Conservation (phyloP, 2,797 vertebrate genomes). For the Sebastiscus albofasciatus region DNA sequence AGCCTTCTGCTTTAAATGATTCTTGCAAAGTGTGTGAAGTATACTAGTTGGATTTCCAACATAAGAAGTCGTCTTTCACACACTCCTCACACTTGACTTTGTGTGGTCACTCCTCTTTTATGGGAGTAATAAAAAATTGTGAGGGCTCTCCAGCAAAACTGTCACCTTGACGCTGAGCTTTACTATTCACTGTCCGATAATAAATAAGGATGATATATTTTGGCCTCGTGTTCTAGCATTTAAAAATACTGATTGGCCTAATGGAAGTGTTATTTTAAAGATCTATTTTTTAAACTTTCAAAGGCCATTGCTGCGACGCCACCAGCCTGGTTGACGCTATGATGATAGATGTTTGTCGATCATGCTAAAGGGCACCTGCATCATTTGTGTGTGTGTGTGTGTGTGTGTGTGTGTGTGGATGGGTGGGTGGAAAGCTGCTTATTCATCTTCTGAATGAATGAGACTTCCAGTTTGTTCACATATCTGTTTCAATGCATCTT, state of each 20-base stretch:
- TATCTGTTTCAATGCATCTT: neutral
- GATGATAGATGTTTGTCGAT: slow-evolving; percentile 54
- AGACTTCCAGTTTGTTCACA: slow-evolving; percentile 18
- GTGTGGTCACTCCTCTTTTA: slow-evolving; percentile 3
- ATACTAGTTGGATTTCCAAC: neutral
- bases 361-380: slow-evolving; percentile 19
- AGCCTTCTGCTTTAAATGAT: neutral
- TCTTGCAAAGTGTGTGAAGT: neutral
- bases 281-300: slow-evolving; percentile 43
- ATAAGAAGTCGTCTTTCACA: neutral
- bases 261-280: slow-evolving; percentile 59
- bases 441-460: slow-evolving; percentile 24
- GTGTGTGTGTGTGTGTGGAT: neutral
- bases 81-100: slow-evolving; percentile 3
- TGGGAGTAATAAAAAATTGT: slow-evolving; percentile 19
- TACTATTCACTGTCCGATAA: slow-evolving; percentile 30
- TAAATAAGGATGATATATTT: slow-evolving; percentile 38
- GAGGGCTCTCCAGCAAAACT: slow-evolving; percentile 10
- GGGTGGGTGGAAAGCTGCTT: neutral
- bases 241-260: slow-evolving; percentile 49
- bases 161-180: slow-evolving; percentile 36
- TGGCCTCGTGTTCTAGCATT: slow-evolving; percentile 51
- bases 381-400: slow-evolving; percentile 7
- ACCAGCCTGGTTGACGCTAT: neutral
- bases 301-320: slow-evolving; percentile 22